Evolutionary conservation across 2,113 vertebrate genomes (phyloP).

Genomic region (Mobula hypostoma): DNA sequence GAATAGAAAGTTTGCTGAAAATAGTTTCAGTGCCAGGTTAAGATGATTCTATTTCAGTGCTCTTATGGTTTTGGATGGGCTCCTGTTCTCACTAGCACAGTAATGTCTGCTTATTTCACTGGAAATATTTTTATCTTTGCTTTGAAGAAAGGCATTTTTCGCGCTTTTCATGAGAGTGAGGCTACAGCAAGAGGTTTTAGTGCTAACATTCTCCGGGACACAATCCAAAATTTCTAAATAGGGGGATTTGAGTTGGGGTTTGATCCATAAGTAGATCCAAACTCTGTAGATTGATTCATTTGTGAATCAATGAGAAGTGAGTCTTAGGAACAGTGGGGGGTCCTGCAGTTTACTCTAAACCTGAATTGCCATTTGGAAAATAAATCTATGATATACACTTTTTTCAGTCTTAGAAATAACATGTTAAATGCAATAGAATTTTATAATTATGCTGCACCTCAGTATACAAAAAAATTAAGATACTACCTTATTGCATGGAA

Average conservation of each 20-base stretch:
- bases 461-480: background rate
- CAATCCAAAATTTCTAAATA: background rate
- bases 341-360: background rate
- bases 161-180: background rate
- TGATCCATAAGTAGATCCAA: background rate
- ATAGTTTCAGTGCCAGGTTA: background rate
- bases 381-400: background rate
- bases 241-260: too few species aligned
- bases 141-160: background rate
- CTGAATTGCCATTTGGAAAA: background rate
- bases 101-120: background rate
- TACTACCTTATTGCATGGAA: background rate
- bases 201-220: background rate
- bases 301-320: constrained; percentile 6
- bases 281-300: background rate
- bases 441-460: background rate
- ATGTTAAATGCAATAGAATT: background rate
- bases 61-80: background rate
- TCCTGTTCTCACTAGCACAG: background rate
- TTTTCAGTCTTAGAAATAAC: background rate
- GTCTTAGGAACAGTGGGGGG: background rate
- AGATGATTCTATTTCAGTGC: background rate
- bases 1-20: background rate
- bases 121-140: background rate
- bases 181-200: background rate